A percentile compares a stretch with the other conserved stretches of the same genome.
Conservation (phyloP, 1,140 invertebrate species). For the silkworm (Bombyx mori) region DNA sequence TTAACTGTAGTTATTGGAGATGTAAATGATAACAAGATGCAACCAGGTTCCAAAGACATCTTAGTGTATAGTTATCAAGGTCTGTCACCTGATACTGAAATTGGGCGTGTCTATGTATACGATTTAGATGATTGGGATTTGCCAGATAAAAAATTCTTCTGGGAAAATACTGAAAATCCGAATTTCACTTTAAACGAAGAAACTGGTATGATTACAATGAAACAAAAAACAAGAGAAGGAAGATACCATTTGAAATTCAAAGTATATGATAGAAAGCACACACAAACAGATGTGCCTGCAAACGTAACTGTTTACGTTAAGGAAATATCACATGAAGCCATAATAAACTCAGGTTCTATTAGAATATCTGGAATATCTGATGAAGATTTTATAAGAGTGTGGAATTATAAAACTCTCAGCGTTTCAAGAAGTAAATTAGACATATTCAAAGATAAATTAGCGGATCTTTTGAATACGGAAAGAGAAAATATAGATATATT, state of each 20-base stretch:
- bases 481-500: slow-evolving; percentile 95
- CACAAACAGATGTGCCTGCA: slow-evolving; percentile 90
- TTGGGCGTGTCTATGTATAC: slow-evolving; percentile 95
- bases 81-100: slow-evolving; percentile 91
- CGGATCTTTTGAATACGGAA: slow-evolving; percentile 86
- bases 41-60: slow-evolving; percentile 95
- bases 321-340: slow-evolving; percentile 95
- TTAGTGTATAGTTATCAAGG: slow-evolving; percentile 97
- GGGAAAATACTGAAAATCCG: slow-evolving; percentile 86
- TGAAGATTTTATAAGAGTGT: slow-evolving; percentile 95
- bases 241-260: slow-evolving; percentile 90
- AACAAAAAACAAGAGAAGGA: slow-evolving; percentile 89
- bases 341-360: slow-evolving; percentile 95
- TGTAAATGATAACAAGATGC: slow-evolving; percentile 97
- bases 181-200: slow-evolving; percentile 91
- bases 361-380: slow-evolving; percentile 94
- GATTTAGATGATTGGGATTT: slow-evolving; percentile 98
- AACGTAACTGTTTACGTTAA: slow-evolving; percentile 94
- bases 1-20: slow-evolving; percentile 96
- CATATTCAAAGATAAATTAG: slow-evolving; percentile 88
- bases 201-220: slow-evolving; percentile 96
- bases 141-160: slow-evolving; percentile 96
- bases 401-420: slow-evolving; percentile 90
- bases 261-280: slow-evolving; percentile 94
- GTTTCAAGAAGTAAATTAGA: slow-evolving; percentile 90